phyloP scores from a whole-genome alignment of 2,888 invertebrate species.

The Zygogramma bicolorata region DNA sequence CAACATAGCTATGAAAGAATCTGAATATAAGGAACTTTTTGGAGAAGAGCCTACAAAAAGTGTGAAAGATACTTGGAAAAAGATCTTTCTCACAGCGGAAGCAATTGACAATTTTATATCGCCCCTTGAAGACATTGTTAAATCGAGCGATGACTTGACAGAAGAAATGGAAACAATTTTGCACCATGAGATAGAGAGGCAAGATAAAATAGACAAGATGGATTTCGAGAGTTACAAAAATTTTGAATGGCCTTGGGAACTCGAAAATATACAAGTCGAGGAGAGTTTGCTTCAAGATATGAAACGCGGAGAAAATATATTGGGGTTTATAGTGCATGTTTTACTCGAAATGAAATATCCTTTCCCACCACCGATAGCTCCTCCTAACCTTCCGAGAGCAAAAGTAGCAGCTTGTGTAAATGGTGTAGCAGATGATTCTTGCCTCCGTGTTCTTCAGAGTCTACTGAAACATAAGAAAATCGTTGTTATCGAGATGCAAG shows the following conservation, averaged over 20 bases:
- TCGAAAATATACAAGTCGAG: constrained; percentile 63
- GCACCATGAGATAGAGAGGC: constrained; percentile 68
- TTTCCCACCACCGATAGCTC: constrained; percentile 46
- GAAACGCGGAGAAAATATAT: constrained; percentile 56
- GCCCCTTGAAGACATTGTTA: constrained; percentile 63
- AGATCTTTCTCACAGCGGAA: constrained; percentile 70
- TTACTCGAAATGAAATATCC: constrained; percentile 62
- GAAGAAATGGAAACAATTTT: constrained; percentile 69
- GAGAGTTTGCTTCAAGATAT: constrained; percentile 46
- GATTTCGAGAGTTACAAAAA: constrained; percentile 72
- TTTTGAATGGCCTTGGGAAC: constrained; percentile 70
- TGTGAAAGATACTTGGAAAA: constrained; percentile 71
- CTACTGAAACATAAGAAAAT: constrained; percentile 55
- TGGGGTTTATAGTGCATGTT: constrained; percentile 62
- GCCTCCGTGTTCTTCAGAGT: constrained; percentile 56
- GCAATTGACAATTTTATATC: constrained; percentile 70
- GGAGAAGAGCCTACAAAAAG: constrained; percentile 65
- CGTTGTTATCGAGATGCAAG: constrained; percentile 58
- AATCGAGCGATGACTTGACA: constrained; percentile 59
- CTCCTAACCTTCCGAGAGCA: constrained; percentile 57
- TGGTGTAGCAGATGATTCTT: constrained; percentile 54
- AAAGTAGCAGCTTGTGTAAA: constrained; percentile 59
- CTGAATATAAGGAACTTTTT: constrained; percentile 67
- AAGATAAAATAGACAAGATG: constrained; percentile 69
- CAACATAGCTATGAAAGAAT: constrained; percentile 70